Conservation (phyloP, 2,888 invertebrate species). For the Diarsia mendica region DNA sequence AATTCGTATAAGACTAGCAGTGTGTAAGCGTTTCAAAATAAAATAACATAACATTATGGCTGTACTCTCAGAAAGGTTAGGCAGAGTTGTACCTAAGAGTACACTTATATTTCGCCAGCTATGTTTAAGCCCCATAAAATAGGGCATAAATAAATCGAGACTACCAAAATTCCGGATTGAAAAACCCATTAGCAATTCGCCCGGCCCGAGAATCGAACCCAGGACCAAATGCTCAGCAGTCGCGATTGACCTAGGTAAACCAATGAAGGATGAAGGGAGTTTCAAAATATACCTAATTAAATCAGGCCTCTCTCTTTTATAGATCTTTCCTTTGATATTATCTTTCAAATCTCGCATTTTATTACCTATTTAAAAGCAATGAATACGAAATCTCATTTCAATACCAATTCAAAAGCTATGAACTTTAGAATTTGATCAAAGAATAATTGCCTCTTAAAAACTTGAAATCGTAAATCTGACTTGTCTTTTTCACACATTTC, state of each 20-base stretch:
- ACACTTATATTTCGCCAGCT: no score
- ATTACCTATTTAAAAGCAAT: slow-evolving; percentile 24
- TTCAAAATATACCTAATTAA: background rate
- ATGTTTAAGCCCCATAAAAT: no score
- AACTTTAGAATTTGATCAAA: slow-evolving; percentile 18
- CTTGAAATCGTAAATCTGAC: slow-evolving; percentile 38
- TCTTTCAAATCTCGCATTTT: background rate
- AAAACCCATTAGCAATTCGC: no score
- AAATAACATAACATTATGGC: no score
- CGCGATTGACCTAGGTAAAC: no score
- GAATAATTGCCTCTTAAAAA: slow-evolving; percentile 30
- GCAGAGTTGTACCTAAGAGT: no score
- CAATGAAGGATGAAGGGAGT: background rate
- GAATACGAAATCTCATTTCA: slow-evolving; percentile 6
- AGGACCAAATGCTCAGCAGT: no score
- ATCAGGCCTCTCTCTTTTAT: background rate
- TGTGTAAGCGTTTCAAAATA: background rate
- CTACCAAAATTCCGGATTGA: no score
- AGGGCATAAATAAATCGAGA: no score
- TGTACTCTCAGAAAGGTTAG: no score
- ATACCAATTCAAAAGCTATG: slow-evolving; percentile 24
- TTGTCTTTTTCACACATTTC: slow-evolving; percentile 27
- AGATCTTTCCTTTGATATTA: background rate
- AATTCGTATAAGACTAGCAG: background rate
- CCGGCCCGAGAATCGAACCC: no score